Evolutionary conservation across 1,140 invertebrate species (phyloP).

Genomic region (Euschistus heros): DNA sequence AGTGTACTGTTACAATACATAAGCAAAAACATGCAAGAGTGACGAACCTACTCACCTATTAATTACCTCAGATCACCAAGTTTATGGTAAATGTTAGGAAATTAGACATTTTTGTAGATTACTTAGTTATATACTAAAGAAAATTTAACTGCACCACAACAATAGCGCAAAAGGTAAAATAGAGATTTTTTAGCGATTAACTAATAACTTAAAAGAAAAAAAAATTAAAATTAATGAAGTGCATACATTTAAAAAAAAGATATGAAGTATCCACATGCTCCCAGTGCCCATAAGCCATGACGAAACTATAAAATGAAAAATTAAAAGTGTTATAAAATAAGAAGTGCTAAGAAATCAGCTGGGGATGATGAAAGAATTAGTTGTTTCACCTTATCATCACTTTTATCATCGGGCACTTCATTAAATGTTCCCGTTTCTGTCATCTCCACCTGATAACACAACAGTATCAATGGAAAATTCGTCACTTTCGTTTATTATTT

Average conservation of each 20-base stretch:
- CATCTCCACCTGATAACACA: constrained; percentile 38
- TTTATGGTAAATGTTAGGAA: too few species aligned
- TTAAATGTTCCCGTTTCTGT: constrained; percentile 42
- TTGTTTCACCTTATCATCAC: constrained; percentile 21
- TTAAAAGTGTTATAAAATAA: constrained; percentile 10
- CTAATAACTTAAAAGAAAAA: too few species aligned
- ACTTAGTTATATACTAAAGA: too few species aligned
- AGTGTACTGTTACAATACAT: too few species aligned
- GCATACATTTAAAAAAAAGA: constrained; percentile 11
- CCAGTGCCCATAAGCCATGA: constrained; percentile 15
- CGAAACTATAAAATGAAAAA: constrained; percentile 15
- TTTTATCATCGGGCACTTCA: constrained; percentile 35
- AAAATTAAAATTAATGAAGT: neutral
- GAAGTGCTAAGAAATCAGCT: constrained; percentile 7
- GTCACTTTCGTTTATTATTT: too few species aligned
- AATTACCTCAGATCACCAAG: too few species aligned
- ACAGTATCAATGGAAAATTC: neutral
- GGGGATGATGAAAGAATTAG: constrained; percentile 7
- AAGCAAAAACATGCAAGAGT: too few species aligned
- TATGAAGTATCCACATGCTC: constrained; percentile 17
- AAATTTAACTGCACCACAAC: too few species aligned
- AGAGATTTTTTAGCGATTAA: too few species aligned
- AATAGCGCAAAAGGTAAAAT: too few species aligned
- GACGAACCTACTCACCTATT: too few species aligned
- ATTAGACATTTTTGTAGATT: too few species aligned